phyloP scores from a whole-genome alignment of 64 coral and sea anemone species.

The Actinia tenebrosa region DNA sequence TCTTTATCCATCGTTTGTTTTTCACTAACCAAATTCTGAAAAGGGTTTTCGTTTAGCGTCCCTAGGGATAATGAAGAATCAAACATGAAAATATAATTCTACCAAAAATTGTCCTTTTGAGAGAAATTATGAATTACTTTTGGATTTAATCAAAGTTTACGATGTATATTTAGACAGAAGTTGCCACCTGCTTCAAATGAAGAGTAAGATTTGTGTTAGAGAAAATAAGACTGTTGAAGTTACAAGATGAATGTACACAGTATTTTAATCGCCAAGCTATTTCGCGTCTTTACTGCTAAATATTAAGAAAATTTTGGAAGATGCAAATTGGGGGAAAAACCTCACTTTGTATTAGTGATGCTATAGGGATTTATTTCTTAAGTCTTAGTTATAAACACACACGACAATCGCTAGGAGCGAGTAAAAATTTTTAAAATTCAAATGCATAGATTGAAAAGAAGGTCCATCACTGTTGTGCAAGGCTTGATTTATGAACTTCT shows the following conservation, averaged over 20 bases:
- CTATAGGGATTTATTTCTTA: too few relatives aligned
- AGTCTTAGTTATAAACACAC: too few relatives aligned
- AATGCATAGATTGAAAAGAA: too few relatives aligned
- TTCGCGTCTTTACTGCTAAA: not conserved
- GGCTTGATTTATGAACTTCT: too few relatives aligned
- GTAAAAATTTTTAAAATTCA: too few relatives aligned
- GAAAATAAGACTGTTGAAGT: not conserved
- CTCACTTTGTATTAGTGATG: too few relatives aligned
- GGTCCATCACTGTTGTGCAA: too few relatives aligned
- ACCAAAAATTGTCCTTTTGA: not conserved
- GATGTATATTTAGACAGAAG: slow-evolving; percentile 4
- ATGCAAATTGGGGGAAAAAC: too few relatives aligned
- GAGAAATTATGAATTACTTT: not conserved
- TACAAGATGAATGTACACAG: not conserved
- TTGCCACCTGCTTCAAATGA: not conserved
- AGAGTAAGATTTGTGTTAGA: not conserved
- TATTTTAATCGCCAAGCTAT: not conserved
- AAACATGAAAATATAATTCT: not conserved
- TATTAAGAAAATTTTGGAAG: too few relatives aligned
- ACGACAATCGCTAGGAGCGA: too few relatives aligned
- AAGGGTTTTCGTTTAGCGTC: not conserved
- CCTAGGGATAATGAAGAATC: not conserved
- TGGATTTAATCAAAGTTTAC: not conserved
- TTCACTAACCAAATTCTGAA: not conserved
- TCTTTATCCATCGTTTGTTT: not conserved